Evolutionary conservation across 2,888 invertebrate species (phyloP), one percentile per base, ranked within the genome.

Genomic region (Drosophila lutescens): DNA sequence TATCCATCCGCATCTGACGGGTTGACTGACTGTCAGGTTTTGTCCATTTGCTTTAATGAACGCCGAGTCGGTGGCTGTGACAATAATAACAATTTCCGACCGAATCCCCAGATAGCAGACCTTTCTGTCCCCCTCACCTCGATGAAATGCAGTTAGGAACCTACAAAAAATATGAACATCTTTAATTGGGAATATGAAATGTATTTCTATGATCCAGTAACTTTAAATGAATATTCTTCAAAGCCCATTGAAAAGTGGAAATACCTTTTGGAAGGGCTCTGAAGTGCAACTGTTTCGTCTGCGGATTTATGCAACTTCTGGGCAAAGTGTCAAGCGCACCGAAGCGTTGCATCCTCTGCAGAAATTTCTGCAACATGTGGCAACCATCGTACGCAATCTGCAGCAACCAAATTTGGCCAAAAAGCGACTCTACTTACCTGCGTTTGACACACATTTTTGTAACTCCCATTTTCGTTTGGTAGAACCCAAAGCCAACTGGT

Each of bases 371-470:
- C 70, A 69, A 50, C 55, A 63, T 71, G 74, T 62, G 62, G 72
- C 76, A 75, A 68, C 26, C 30, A 34, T 43, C 49, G 49, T 57
- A 76, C 56, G 77, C 70, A 86, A 79, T 74, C 47, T 55, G 40
- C 55, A 34, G 49, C 62, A 55, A 30, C 62, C 58, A 59, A 61
- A 65, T 57, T 65, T 60, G 62, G 72, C 32, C 60, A 69, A 55
- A 66, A 49, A 50, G 53, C 34, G 46, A 61, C n/a, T 41, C 60
- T 71, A 61, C 72, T 82, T 51, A 54, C 69, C 82, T 67, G 74
- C 88, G 50, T 72, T 71, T 88, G 86, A 77, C 86, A 85, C 83
- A 82, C 83, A 89, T 85, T 89, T 67, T 67, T 67, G 40, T 40
- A 32, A 41, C 40, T 59, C 58, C 58, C 58, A 49, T 53, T 34